phyloP scores from a whole-genome alignment of 2,113 vertebrate genomes.

The Callorhinus ursinus region DNA sequence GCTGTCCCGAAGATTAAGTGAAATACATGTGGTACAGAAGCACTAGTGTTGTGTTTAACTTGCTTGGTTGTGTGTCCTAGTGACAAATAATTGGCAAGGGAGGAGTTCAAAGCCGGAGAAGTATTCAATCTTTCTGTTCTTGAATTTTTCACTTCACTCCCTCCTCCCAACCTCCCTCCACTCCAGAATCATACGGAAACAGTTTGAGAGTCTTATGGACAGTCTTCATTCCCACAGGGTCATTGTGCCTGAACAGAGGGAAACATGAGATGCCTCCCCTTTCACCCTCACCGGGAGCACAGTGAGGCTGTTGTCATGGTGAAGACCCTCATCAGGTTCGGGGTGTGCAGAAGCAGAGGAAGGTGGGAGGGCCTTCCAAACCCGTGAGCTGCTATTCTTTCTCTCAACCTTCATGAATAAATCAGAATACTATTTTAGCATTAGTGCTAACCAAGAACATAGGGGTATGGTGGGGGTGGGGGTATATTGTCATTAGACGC shows the following conservation, averaged over 20 bases:
- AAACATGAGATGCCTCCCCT: neutral
- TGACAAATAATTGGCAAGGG: neutral
- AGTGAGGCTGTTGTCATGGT: neutral
- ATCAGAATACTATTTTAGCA: neutral
- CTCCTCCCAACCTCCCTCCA: neutral
- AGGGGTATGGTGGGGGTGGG: accelerated
- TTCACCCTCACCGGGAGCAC: neutral
- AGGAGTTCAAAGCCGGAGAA: neutral
- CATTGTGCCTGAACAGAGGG: neutral
- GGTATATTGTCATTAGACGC: neutral
- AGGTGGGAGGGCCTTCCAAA: neutral
- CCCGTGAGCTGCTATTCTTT: neutral
- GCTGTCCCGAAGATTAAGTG: neutral
- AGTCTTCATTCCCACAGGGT: neutral
- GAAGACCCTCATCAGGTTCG: neutral
- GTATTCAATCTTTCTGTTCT: neutral
- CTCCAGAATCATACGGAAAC: neutral
- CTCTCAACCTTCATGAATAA: neutral
- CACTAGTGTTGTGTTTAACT: neutral
- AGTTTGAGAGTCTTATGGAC: neutral
- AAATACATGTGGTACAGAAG: neutral
- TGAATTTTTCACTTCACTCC: neutral
- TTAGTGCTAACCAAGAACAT: neutral
- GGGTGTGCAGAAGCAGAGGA: neutral
- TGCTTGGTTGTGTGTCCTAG: neutral